phyloP scores from a whole-genome alignment of 2,797 vertebrate genomes.

The Eremophila alpestris region DNA sequence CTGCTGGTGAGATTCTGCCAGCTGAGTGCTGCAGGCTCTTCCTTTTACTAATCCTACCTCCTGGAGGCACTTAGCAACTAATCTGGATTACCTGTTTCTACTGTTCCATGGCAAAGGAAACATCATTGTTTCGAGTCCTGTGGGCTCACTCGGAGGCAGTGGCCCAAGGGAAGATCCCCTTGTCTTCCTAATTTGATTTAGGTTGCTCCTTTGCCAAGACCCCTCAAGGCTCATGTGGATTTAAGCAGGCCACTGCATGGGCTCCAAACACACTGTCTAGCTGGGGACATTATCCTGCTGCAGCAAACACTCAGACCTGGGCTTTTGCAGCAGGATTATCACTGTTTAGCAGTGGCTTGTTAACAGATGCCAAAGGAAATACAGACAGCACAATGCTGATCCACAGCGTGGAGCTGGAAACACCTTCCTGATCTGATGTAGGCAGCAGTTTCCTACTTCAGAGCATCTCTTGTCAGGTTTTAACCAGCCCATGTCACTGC shows the following conservation, averaged over 20 bases:
- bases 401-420: neutral
- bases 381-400: neutral
- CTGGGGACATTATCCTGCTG: neutral
- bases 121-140: conserved; percentile 3
- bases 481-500: neutral
- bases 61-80: conserved; percentile 6
- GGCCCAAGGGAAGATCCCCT: neutral
- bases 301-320: neutral
- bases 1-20: neutral
- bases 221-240: neutral
- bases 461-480: neutral
- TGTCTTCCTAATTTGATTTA: conserved; percentile 25
- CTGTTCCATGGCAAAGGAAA: neutral
- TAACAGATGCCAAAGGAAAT: neutral
- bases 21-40: neutral
- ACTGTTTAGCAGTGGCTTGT: neutral
- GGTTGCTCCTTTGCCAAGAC: conserved; percentile 17
- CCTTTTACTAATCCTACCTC: neutral
- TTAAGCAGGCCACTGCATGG: neutral
- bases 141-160: neutral
- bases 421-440: neutral
- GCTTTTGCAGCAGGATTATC: neutral
- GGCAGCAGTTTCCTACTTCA: neutral
- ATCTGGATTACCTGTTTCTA: conserved; percentile 30
- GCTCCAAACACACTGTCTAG: neutral